phyloP scores from a whole-genome alignment of 2,888 invertebrate species.

The Phortica magna region DNA sequence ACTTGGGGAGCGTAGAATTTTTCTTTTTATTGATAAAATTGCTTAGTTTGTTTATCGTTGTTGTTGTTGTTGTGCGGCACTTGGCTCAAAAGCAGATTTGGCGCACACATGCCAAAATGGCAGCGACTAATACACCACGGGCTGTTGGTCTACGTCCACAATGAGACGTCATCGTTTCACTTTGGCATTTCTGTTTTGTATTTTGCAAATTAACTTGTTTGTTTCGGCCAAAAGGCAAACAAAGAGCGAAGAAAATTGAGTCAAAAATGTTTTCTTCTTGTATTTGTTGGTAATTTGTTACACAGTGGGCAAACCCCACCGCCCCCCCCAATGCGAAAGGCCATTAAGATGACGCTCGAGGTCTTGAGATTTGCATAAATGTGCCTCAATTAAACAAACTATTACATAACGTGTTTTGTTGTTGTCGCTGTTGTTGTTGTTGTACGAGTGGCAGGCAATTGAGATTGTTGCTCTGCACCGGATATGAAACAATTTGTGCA shows the following conservation, averaged over 20 bases:
- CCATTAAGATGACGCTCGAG: too few relatives aligned
- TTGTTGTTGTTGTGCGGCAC: not conserved
- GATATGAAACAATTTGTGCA: not conserved
- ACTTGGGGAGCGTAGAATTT: not conserved
- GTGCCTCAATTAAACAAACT: too few relatives aligned
- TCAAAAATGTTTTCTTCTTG: too few relatives aligned
- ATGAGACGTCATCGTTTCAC: not conserved
- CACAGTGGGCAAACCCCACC: too few relatives aligned
- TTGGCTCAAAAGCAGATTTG: not conserved
- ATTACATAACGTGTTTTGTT: not conserved
- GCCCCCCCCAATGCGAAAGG: too few relatives aligned
- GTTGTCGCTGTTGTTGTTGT: not conserved
- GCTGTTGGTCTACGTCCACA: not conserved
- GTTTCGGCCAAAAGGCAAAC: not conserved
- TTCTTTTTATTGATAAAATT: not conserved
- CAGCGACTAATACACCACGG: too few relatives aligned
- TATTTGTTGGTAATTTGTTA: too few relatives aligned
- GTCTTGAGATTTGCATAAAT: too few relatives aligned
- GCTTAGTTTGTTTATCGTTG: not conserved
- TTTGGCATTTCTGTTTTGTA: too few relatives aligned
- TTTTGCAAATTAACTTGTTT: not conserved
- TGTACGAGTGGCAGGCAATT: not conserved
- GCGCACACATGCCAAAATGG: too few relatives aligned
- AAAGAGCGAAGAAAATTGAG: too few relatives aligned
- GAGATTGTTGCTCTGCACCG: not conserved